Evolutionary conservation across 2,797 vertebrate species (phyloP).

Genomic region (Rhodeus uyekii): DNA sequence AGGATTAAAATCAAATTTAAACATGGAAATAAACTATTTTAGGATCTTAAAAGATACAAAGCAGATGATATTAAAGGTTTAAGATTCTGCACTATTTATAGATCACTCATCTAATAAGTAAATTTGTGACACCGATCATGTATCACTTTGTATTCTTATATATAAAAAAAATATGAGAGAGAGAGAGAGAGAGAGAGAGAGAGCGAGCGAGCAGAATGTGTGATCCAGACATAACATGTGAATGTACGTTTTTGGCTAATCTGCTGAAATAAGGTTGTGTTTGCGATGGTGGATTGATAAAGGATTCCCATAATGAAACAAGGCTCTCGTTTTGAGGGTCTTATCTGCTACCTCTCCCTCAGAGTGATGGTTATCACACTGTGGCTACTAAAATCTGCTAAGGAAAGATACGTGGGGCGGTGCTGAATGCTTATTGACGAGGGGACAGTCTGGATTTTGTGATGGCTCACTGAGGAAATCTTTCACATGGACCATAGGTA

Average conservation of each 20-base stretch:
- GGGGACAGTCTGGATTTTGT: conserved; percentile 42
- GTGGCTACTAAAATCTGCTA: conserved; percentile 55
- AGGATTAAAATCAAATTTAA: conserved; percentile 1
- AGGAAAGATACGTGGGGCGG: conserved; percentile 56
- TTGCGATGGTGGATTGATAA: conserved; percentile 50
- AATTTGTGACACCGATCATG: not conserved
- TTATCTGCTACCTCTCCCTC: conserved; percentile 43
- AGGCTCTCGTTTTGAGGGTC: conserved; percentile 41
- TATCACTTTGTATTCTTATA: too few relatives aligned
- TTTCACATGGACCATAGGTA: conserved; percentile 40
- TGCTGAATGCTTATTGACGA: conserved; percentile 51
- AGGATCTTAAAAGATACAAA: not conserved
- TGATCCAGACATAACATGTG: conserved; percentile 16
- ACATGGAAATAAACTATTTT: not conserved
- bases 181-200: too few relatives aligned
- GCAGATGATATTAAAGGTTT: not conserved
- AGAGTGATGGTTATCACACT: conserved; percentile 55
- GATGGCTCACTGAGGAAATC: conserved; percentile 50
- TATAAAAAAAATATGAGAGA: too few relatives aligned
- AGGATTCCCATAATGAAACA: conserved; percentile 52
- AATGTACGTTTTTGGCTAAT: conserved; percentile 32
- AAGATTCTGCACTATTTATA: not conserved
- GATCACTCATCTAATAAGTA: not conserved
- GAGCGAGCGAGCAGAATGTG: too few relatives aligned
- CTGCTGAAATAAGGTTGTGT: conserved; percentile 49